Percentiles rank a stretch among this genome's conserved stretches.
Evolutionary conservation across 2,113 vertebrate species (phyloP).

Genomic region (Gambusia affinis): DNA sequence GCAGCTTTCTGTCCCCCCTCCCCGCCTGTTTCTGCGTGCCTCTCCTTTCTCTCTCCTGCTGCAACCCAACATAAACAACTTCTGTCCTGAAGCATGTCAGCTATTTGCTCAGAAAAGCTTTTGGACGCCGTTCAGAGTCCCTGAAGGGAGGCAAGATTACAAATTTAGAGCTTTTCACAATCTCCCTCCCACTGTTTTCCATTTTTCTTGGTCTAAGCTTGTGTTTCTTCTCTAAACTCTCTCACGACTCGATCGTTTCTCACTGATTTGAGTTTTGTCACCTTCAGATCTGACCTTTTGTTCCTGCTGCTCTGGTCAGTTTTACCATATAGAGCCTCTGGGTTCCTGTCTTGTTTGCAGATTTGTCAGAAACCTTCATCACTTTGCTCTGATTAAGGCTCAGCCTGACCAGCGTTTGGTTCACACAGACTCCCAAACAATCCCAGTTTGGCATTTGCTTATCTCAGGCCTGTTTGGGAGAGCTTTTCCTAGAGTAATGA

Average conservation of each 20-base stretch:
- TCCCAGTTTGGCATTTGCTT: slow-evolving; percentile 63
- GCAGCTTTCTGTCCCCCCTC: not conserved
- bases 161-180: slow-evolving; percentile 70
- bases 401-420: slow-evolving; percentile 16
- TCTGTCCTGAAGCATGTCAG: slow-evolving; percentile 70
- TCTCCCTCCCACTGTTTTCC: slow-evolving; percentile 62
- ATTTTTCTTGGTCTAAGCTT: slow-evolving; percentile 42
- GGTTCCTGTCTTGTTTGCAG: slow-evolving; percentile 34
- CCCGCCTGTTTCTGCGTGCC: slow-evolving; percentile 56
- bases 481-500: slow-evolving; percentile 58
- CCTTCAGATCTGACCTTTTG: slow-evolving; percentile 25
- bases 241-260: slow-evolving; percentile 47
- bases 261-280: slow-evolving; percentile 26
- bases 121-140: slow-evolving; percentile 73
- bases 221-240: slow-evolving; percentile 43
- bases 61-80: slow-evolving; percentile 74
- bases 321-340: slow-evolving; percentile 5
- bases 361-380: slow-evolving; percentile 39
- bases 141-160: slow-evolving; percentile 73
- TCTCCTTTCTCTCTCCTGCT: slow-evolving; percentile 38
- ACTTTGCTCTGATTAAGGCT: slow-evolving; percentile 32
- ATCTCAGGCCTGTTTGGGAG: slow-evolving; percentile 56
- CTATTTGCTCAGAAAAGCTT: slow-evolving; percentile 76
- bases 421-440: slow-evolving; percentile 39
- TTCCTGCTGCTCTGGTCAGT: not conserved